Conservation (phyloP, 1,140 invertebrate species). For the Babylonia areolata region DNA sequence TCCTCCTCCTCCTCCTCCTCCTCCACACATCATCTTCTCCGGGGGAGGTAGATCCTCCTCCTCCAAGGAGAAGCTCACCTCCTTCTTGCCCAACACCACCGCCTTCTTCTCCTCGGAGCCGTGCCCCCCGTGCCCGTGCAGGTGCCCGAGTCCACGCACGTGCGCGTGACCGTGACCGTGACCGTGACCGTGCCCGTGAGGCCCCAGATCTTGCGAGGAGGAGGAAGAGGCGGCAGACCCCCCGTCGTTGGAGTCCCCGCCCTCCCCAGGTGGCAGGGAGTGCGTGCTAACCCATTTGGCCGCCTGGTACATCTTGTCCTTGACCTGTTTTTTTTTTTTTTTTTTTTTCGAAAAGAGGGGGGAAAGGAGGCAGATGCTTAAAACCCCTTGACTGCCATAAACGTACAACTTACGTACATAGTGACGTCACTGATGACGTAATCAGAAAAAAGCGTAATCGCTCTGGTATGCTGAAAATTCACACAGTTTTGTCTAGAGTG, state of each 20-base stretch:
- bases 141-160: neutral
- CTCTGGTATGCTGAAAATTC: too few relatives aligned
- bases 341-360: too few relatives aligned
- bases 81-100: conserved; percentile 47
- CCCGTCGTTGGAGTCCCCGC: neutral
- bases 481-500: too few relatives aligned
- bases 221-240: neutral
- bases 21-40: neutral
- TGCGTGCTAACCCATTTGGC: conserved; percentile 48
- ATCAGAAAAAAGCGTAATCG: too few relatives aligned
- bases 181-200: neutral
- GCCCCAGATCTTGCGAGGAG: neutral
- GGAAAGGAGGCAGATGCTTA: neutral
- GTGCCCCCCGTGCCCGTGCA: neutral
- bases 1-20: conserved; percentile 14
- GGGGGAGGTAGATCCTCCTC: conserved; percentile 39
- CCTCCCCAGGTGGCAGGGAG: conserved; percentile 21
- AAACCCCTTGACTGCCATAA: too few relatives aligned
- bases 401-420: too few relatives aligned
- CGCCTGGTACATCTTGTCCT: conserved; percentile 47
- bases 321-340: too few relatives aligned
- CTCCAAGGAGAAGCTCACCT: conserved; percentile 50
- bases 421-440: too few relatives aligned
- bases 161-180: too few relatives aligned
- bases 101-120: neutral